Base-by-base conservation (phyloP, 2,797 vertebrate species). In the Pipistrellus nathusii region DNA sequence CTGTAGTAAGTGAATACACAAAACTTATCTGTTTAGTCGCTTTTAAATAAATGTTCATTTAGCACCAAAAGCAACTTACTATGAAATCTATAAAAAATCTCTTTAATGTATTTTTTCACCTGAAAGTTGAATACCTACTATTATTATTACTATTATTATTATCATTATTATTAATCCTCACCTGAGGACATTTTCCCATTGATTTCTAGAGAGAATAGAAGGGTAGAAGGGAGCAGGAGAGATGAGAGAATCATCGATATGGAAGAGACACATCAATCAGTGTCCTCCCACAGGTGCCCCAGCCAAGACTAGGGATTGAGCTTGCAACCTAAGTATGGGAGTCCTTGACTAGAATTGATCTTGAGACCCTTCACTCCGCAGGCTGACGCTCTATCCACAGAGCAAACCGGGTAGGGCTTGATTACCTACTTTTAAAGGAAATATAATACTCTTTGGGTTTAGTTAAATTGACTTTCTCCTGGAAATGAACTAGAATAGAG, bases 361-460 rank as follows among this genome's bases (percentile, higher is more conserved):
- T 25, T 30, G 59, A 62, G 59, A 62, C 59, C 59, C 59, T 62
- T 62, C 59, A 30, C 13, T 62, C 59, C 1, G 12, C 12, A 62
- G 27, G 27, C 27, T 3, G 27, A 62, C 5, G 2, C 57, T 62
- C 59, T 62, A 14, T 62, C 59, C 59, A 62, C 2, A 5, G 59
- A 62, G 59, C 27, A 62, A 62, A 30, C 59, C 59, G 5, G 59
- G 5, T 62, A 62, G 59, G 27, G 59, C 32, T 85, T 92, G 64
- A 93, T 69, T 78, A 44, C 9, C 76, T 76, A 38, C 17, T 66
- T 96, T 94, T 87, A 89, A 96, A 96, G 68, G 38, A 76, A 93
- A 86, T 89, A 32, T 7, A 51, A 3, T 86, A 78, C 87, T 27
- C 72, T 91, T 83, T 59, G n/a, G 53, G 27, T 87, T 96, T 89